Conservation (phyloP, 2,797 vertebrate genomes). For the Luscinia luscinia region DNA sequence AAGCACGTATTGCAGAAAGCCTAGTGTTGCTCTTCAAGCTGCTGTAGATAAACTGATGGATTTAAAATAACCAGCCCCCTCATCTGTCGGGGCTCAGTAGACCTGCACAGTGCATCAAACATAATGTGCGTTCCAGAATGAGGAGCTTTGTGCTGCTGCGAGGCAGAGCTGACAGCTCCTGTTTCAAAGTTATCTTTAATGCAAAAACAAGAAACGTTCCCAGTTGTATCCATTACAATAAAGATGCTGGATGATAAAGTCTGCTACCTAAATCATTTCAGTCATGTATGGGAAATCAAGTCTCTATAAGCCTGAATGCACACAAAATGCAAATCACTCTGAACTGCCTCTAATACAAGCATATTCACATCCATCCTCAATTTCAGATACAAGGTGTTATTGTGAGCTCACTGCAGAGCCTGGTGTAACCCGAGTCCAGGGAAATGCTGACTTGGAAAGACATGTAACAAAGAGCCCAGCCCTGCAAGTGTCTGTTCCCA, state of each 20-base stretch:
- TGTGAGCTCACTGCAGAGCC: conserved; percentile 18
- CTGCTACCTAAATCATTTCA: conserved; percentile 36
- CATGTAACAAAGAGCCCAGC: neutral
- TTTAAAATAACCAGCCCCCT: neutral
- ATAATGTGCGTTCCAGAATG: neutral
- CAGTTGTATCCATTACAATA: conserved; percentile 54
- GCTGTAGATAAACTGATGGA: conserved; percentile 14
- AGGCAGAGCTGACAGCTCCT: conserved; percentile 43
- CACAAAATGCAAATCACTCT: conserved; percentile 17
- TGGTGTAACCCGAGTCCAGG: conserved; percentile 36
- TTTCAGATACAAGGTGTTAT: conserved; percentile 50
- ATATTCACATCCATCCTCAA: neutral
- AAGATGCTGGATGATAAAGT: conserved; percentile 26
- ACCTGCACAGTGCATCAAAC: neutral
- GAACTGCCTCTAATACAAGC: neutral
- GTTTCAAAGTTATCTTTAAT: conserved; percentile 66
- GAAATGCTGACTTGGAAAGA: conserved; percentile 42
- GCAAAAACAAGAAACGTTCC: conserved; percentile 48
- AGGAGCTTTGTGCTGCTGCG: conserved; percentile 22
- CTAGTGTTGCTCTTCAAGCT: neutral
- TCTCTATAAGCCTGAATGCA: conserved; percentile 40
- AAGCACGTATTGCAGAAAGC: neutral
- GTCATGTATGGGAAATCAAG: conserved; percentile 59
- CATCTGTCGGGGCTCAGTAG: neutral
- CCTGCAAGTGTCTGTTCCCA: neutral